Base-by-base conservation (phyloP, 1,140 invertebrate genomes). In the Leguminivora glycinivorella region DNA sequence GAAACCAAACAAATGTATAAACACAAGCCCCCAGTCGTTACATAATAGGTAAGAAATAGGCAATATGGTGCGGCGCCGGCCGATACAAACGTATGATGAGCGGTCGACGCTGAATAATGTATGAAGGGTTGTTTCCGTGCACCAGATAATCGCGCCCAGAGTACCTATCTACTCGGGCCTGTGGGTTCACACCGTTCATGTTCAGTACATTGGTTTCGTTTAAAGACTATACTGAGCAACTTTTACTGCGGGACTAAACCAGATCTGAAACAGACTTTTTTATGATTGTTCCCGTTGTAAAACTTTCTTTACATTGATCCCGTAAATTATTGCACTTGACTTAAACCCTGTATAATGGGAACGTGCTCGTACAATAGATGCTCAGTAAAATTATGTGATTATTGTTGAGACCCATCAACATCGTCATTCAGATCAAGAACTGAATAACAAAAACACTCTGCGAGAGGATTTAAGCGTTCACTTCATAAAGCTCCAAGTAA, bases 41-140 rank as follows among this genome's bases (percentile, higher is more conserved):
- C 68, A 72, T 67, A 72, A 63, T 68, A 71, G 56, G 70, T 68
- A 70, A 72, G 68, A 72, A 75, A 70, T 72, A 67, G 70, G 70
- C 73, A 75, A 75, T 75, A 75, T 63, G 69, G 69, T 63, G 40
- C 26, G 60, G 24, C 52, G 69, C 60, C 12, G 31, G 31, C 25
- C 74, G 75, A 72, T 71, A 70, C 66, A 38, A 58, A 68, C 70
- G 75, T 70, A 73, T 77, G 75, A 77, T 77, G 75, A 66, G 69
- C 73, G 75, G 40, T 22, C 69, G 68, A 40, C 67, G 22, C 75
- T 78, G 77, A 78, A 78, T 78, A 70, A 78, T 78, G 71, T 72
- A 78, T 78, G 70, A 74, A 72, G 74, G 71, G 60, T 43, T 63
- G 72, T 68, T 63, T 47, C 56, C 43, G 69, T 56, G 56, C 56